phyloP scores from a whole-genome alignment of 2,113 vertebrate species.

The Nothocercus julius region DNA sequence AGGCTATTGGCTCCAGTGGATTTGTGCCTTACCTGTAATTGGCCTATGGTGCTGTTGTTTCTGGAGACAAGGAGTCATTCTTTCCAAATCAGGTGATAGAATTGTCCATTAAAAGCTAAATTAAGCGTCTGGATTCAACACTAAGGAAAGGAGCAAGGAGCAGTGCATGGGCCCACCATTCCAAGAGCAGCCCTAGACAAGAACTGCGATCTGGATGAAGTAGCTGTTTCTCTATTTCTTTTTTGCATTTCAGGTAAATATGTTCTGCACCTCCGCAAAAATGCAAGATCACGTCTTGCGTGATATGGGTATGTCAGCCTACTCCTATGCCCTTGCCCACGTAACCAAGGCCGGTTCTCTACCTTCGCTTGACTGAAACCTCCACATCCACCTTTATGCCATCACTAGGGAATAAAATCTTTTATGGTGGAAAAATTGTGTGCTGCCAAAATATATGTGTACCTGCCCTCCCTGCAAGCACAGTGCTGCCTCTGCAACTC shows the following conservation, averaged over 20 bases:
- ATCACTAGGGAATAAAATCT: neutral
- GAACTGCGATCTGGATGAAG: neutral
- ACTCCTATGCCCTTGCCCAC: accelerated
- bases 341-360: neutral
- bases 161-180: neutral
- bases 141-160: neutral
- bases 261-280: neutral
- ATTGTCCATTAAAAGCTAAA: conserved; percentile 4
- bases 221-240: neutral
- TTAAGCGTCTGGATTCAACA: neutral
- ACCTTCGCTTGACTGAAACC: neutral
- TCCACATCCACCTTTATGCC: neutral
- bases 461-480: neutral
- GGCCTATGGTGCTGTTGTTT: neutral
- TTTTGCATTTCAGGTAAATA: neutral
- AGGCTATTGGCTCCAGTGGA: neutral
- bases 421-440: neutral
- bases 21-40: neutral
- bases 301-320: accelerated
- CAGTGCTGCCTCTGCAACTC: neutral
- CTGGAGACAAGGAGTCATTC: conserved; percentile 16
- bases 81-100: conserved; percentile 19
- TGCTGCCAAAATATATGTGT: neutral
- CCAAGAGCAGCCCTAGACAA: neutral
- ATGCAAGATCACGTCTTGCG: neutral